Base-by-base conservation (phyloP, 2,888 invertebrate species). In the Palloptera scutellata region DNA sequence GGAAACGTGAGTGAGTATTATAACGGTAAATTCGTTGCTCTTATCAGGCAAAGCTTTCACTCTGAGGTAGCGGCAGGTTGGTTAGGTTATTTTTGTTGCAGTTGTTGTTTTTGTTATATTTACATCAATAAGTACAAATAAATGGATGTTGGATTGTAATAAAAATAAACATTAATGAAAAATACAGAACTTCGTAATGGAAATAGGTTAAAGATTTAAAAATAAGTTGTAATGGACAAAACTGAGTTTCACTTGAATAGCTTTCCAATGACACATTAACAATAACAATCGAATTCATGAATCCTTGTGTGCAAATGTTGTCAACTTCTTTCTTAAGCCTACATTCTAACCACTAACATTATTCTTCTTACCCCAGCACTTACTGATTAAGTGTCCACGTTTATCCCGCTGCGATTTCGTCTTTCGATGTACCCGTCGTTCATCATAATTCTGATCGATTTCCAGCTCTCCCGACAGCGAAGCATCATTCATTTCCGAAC, bases 401-500 rank as follows among this genome's bases (percentile, higher is more conserved):
- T 83, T 83, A 70, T 85, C 83, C 40, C 85, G 77, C 72, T 85
- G 85, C 68, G 85, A 84, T 76, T 84, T 84, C 66, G 85, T 85
- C 76, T 84, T 85, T 13, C 85, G 80, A 70, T 84, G 84, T 67
- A 85, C 85, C 41, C 83, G 76, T n/a, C 85, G 76, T 70, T 85
- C 85, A 64, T 85, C 85, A 40, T 79, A 76, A 63, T 81, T 85
- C 70, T 85, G 83, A 77, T 85, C 85, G 69, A 85, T 85, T 74
- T 85, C 85, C 69, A 85, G 74, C 57, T 85, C 85, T 6, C 85
- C 85, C 8, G 85, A 85, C 17, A 85, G 68, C 45, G 85, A 85
- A 20, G 84, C 85, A 74, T 85, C 85, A 64, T 85, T 84, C 80
- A 85, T 82, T 63, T 85, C 85, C n/a, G 85, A 81, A 72, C 84